These are phyloP conservation scores for Creontiades dilutus DNA, from an alignment of 2,888 invertebrate species.

Conservation along the genomic window DNA sequence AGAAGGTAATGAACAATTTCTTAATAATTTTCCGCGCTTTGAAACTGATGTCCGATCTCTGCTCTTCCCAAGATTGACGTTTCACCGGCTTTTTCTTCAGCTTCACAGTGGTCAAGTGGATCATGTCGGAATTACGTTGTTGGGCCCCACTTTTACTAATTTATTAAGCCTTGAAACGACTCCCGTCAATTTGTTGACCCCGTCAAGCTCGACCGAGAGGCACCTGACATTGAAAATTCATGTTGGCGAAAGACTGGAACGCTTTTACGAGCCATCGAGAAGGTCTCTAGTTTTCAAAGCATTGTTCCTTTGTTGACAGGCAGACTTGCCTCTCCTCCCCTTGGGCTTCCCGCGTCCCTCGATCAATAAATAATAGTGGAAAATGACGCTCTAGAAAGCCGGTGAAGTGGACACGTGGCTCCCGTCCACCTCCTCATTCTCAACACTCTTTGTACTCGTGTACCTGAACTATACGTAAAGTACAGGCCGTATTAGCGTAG, in stretches of 20 bases:
- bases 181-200: no score
- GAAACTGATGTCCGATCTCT: no score
- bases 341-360: not conserved
- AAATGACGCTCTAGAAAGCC: not conserved
- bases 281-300: slow-evolving; percentile 45
- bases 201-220: not conserved
- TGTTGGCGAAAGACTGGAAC: slow-evolving; percentile 9
- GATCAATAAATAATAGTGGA: slow-evolving; percentile 23
- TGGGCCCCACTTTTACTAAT: no score
- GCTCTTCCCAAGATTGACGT: no score
- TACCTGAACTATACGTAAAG: no score
- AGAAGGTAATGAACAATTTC: no score
- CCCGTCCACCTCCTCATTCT: not conserved
- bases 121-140: no score
- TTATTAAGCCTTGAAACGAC: no score
- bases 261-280: not conserved
- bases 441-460: not conserved
- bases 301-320: slow-evolving; percentile 56
- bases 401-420: not conserved
- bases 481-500: no score
- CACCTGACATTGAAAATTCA: slow-evolving; percentile 34
- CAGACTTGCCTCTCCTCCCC: not conserved
- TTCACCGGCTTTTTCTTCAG: no score
- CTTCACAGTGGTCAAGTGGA: no score
- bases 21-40: no score